phyloP scores from a whole-genome alignment of 2,888 invertebrate species.

The Acrocyrtus sp. region DNA sequence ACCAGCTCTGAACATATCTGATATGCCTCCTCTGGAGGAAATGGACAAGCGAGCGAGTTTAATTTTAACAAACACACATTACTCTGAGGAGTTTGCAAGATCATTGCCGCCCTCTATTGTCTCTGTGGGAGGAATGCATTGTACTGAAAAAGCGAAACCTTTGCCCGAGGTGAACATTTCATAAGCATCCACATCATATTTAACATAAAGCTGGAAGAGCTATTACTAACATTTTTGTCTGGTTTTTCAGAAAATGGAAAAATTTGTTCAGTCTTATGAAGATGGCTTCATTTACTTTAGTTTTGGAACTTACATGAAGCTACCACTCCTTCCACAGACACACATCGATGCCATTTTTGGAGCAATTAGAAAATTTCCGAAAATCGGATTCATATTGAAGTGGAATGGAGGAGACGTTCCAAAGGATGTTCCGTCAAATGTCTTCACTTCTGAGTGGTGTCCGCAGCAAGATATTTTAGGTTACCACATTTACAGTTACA shows the following conservation, averaged over 20 bases:
- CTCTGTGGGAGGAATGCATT: conserved; percentile 56
- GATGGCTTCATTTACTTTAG: conserved; percentile 58
- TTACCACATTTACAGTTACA: not conserved
- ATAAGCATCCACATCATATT: too few species aligned
- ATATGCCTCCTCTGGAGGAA: conserved; percentile 52
- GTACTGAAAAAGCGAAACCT: conserved; percentile 32
- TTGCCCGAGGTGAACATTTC: conserved; percentile 39
- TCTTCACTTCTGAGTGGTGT: conserved; percentile 30
- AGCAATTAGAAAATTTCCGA: conserved; percentile 40
- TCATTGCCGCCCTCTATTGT: conserved; percentile 57
- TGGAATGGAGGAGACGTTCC: conserved; percentile 43
- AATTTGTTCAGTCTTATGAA: conserved; percentile 53
- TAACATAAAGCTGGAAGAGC: too few species aligned
- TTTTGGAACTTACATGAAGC: conserved; percentile 58
- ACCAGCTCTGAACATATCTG: conserved; percentile 25
- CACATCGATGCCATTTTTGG: conserved; percentile 39
- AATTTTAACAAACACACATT: conserved; percentile 55
- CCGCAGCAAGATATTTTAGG: conserved; percentile 49
- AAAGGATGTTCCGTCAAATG: conserved; percentile 33
- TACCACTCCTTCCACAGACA: conserved; percentile 28
- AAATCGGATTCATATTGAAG: conserved; percentile 44
- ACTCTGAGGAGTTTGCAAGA: conserved; percentile 57
- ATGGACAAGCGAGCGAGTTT: conserved; percentile 50
- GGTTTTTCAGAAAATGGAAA: conserved; percentile 46
- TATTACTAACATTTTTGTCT: not conserved